These are phyloP conservation scores for Takifugu rubripes DNA, from an alignment of 2,797 vertebrate genomes.

Conservation along the genomic window DNA sequence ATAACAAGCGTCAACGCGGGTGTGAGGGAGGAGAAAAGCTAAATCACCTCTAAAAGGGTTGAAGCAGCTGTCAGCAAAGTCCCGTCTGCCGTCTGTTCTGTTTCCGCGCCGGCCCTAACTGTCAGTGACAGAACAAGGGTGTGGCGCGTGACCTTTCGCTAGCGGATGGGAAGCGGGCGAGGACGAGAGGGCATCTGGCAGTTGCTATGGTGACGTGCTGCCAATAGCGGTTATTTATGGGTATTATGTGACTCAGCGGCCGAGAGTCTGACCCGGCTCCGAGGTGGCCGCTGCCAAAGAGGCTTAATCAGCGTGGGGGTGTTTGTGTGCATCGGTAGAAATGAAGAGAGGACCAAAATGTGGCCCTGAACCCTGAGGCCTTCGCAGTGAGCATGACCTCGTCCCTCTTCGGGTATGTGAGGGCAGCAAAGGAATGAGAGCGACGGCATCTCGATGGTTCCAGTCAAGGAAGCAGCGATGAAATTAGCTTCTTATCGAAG, in stretches of 20 bases:
- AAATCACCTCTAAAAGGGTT: too few relatives aligned
- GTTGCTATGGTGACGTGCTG: slow-evolving; percentile 46
- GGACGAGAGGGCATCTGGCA: slow-evolving; percentile 41
- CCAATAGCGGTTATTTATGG: slow-evolving; percentile 39
- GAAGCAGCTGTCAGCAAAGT: not conserved
- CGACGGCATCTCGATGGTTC: too few relatives aligned
- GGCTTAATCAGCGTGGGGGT: slow-evolving; percentile 37
- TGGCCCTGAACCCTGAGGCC: too few relatives aligned
- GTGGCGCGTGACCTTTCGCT: slow-evolving; percentile 49
- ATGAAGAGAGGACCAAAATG: too few relatives aligned
- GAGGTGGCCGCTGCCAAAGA: slow-evolving; percentile 33
- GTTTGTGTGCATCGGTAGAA: not conserved
- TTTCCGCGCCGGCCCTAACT: slow-evolving; percentile 27
- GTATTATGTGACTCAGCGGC: slow-evolving; percentile 33
- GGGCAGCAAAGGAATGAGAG: too few relatives aligned
- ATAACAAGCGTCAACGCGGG: too few relatives aligned
- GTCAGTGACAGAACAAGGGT: slow-evolving; percentile 46
- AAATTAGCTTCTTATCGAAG: too few relatives aligned
- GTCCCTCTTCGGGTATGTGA: too few relatives aligned
- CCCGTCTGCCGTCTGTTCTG: not conserved
- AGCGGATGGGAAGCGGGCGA: slow-evolving; percentile 5
- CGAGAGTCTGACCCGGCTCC: slow-evolving; percentile 33
- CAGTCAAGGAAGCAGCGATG: too few relatives aligned
- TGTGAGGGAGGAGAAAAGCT: too few relatives aligned
- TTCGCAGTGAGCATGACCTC: too few relatives aligned